Conservation (phyloP, 2,888 invertebrate genomes). For the Melinaea menophilus region DNA sequence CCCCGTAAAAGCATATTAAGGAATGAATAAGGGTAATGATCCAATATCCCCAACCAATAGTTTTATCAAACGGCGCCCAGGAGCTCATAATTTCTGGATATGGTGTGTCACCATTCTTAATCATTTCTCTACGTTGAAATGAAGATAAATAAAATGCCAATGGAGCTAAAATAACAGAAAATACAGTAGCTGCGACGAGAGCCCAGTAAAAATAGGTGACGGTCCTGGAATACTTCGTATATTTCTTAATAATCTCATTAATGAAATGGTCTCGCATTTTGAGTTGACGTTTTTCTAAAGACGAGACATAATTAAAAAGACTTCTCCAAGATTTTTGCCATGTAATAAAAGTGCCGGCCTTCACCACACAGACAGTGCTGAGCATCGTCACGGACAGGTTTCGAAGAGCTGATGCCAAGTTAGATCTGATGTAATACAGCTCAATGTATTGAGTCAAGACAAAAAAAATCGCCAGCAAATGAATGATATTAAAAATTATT, state of each 20-base stretch:
- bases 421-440: conserved; percentile 51
- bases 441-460: conserved; percentile 60
- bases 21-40: conserved; percentile 45
- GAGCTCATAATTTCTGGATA: conserved; percentile 67
- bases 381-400: conserved; percentile 62
- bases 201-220: conserved; percentile 59
- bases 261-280: conserved; percentile 40
- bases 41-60: conserved; percentile 54
- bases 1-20: conserved; percentile 58
- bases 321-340: conserved; percentile 56
- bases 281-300: conserved; percentile 47
- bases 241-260: conserved; percentile 42
- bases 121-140: conserved; percentile 34
- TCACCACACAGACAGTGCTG: conserved; percentile 56
- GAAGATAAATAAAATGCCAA: conserved; percentile 47
- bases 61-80: conserved; percentile 60
- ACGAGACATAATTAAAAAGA: conserved; percentile 49
- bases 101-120: conserved; percentile 44
- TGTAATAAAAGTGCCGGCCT: conserved; percentile 52
- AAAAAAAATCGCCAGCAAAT: conserved; percentile 46
- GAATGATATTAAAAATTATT: conserved; percentile 43
- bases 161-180: conserved; percentile 56
- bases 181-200: conserved; percentile 52
- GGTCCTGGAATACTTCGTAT: conserved; percentile 54
- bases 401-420: conserved; percentile 51